These are phyloP conservation scores for Bimastos eiseni DNA, from an alignment of 2,888 invertebrate genomes.

Conservation along the genomic window DNA sequence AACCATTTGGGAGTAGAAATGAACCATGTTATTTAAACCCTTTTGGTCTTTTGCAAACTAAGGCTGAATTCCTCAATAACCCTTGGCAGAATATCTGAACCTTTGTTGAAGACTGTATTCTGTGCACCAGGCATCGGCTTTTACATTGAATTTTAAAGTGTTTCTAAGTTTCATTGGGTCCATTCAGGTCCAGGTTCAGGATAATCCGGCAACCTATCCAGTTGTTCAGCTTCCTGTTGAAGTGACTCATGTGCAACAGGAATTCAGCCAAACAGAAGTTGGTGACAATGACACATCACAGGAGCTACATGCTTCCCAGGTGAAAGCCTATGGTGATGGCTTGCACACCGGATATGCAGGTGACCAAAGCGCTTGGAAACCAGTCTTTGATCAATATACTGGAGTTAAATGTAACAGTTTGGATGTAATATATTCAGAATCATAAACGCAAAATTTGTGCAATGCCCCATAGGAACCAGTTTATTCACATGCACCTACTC, in stretches of 20 bases:
- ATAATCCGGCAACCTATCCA: conserved; percentile 13
- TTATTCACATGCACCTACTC: too few species aligned
- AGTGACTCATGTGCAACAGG: not conserved
- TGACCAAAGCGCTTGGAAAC: not conserved
- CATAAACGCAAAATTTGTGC: too few species aligned
- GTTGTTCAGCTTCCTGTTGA: not conserved
- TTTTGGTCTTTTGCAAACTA: not conserved
- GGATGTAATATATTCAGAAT: too few species aligned
- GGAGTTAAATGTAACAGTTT: not conserved
- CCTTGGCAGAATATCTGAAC: not conserved
- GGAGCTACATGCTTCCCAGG: not conserved
- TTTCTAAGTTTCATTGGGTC: not conserved
- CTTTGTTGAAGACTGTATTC: not conserved
- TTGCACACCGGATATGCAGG: conserved; percentile 20
- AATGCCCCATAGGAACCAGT: too few species aligned
- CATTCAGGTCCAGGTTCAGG: conserved; percentile 17
- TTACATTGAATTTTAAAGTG: not conserved
- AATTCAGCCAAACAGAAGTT: not conserved
- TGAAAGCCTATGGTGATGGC: conserved; percentile 14
- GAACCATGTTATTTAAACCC: not conserved
- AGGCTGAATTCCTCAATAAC: not conserved
- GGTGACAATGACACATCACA: not conserved
- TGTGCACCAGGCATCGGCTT: not conserved
- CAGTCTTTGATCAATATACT: not conserved
- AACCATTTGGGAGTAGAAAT: not conserved